Conservation (phyloP, 2,113 vertebrate species). For the Callithrix jacchus region DNA sequence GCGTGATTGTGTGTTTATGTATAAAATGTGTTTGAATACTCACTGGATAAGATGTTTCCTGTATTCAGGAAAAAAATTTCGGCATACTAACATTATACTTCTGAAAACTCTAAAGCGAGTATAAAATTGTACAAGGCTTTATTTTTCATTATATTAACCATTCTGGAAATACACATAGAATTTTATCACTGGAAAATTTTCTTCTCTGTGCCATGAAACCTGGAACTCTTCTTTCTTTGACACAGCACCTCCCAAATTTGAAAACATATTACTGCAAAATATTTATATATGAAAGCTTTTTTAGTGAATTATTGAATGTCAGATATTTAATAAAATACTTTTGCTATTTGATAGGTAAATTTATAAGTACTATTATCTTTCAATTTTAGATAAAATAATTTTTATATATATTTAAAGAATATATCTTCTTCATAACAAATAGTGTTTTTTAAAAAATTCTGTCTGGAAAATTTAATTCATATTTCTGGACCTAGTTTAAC, state of each 20-base stretch:
- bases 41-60: not conserved
- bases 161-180: not conserved
- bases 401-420: not conserved
- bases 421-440: not conserved
- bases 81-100: not conserved
- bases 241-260: not conserved
- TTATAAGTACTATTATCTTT: not conserved
- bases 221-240: not conserved
- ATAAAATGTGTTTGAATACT: not conserved
- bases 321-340: not conserved
- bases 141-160: not conserved
- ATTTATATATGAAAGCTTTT: not conserved
- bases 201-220: not conserved
- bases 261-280: constrained; percentile 2
- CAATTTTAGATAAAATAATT: not conserved
- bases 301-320: not conserved
- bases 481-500: not conserved
- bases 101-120: not conserved
- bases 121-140: not conserved
- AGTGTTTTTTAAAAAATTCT: not conserved
- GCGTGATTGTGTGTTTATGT: not conserved
- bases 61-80: not conserved
- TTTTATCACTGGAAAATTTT: not conserved
- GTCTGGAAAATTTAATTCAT: not conserved
- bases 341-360: not conserved